A percentile compares a stretch with the other conserved stretches of the same genome.
phyloP scores from a whole-genome alignment of 2,113 vertebrate genomes.

The Aepyceros melampus region DNA sequence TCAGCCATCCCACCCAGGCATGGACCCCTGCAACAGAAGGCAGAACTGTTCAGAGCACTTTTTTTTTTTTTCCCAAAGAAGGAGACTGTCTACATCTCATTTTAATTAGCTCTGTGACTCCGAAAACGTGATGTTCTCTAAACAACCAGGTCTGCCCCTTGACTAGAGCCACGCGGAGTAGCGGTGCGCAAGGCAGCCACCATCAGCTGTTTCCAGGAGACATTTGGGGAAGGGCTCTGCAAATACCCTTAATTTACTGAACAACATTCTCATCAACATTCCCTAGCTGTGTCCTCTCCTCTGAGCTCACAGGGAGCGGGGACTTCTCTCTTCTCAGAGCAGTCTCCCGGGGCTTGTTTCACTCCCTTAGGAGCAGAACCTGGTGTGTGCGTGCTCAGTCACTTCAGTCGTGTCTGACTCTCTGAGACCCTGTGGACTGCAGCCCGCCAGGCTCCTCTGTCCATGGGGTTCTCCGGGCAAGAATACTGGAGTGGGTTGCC shows the following conservation, averaged over 20 bases:
- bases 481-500: not conserved
- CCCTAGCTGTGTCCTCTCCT: not conserved
- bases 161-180: fast-evolving
- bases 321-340: not conserved
- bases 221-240: not conserved
- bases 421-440: not conserved
- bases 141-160: not conserved
- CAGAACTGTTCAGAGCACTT: not conserved
- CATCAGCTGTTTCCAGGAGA: fast-evolving
- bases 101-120: not conserved
- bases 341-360: not conserved
- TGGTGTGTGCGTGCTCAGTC: not conserved
- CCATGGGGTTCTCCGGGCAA: not conserved
- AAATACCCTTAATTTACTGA: too few species aligned
- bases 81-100: not conserved
- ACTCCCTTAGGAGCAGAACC: not conserved
- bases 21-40: not conserved
- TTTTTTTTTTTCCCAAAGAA: not conserved
- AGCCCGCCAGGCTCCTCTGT: not conserved
- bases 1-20: not conserved
- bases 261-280: not conserved
- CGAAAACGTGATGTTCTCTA: fast-evolving
- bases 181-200: fast-evolving
- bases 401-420: not conserved
- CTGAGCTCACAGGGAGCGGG: not conserved